Conservation (phyloP, 2,888 invertebrate species). For the Crioceris asparagi region DNA sequence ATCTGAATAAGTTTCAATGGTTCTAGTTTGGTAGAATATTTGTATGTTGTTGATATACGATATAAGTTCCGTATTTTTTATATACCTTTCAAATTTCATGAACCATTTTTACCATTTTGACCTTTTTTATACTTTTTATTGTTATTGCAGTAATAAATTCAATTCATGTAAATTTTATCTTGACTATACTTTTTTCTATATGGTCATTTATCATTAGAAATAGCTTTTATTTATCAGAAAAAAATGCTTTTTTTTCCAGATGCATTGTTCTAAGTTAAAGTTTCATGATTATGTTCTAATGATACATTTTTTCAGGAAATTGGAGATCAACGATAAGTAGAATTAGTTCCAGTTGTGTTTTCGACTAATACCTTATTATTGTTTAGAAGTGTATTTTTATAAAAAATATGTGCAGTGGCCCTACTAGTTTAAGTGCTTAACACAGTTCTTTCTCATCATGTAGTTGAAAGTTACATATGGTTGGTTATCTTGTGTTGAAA, state of each 20-base stretch:
- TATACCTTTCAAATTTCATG: too few species aligned
- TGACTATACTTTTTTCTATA: constrained; percentile 6
- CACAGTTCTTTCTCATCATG: constrained; percentile 33
- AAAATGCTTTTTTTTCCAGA: constrained; percentile 8
- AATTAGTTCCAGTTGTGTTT: constrained; percentile 13
- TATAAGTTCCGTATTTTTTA: too few species aligned
- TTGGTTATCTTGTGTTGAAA: constrained; percentile 5
- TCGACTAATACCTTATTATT: constrained; percentile 12
- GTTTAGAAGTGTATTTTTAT: constrained; percentile 11
- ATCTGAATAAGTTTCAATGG: too few species aligned
- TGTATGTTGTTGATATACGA: too few species aligned
- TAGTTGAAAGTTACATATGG: constrained; percentile 11
- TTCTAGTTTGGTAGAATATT: too few species aligned
- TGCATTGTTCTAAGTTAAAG: constrained; percentile 3
- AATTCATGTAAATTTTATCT: constrained; percentile 1
- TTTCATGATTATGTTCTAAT: constrained; percentile 12
- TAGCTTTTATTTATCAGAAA: not conserved
- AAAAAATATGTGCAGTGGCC: constrained; percentile 16
- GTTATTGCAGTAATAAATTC: too few species aligned
- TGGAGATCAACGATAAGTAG: constrained; percentile 30
- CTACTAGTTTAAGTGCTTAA: constrained; percentile 20
- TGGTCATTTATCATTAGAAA: not conserved
- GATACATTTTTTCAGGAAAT: constrained; percentile 31
- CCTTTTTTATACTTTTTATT: too few species aligned
- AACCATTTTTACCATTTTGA: too few species aligned